Conservation (phyloP, 2,888 invertebrate genomes). For the Tubulanus polymorphus region DNA sequence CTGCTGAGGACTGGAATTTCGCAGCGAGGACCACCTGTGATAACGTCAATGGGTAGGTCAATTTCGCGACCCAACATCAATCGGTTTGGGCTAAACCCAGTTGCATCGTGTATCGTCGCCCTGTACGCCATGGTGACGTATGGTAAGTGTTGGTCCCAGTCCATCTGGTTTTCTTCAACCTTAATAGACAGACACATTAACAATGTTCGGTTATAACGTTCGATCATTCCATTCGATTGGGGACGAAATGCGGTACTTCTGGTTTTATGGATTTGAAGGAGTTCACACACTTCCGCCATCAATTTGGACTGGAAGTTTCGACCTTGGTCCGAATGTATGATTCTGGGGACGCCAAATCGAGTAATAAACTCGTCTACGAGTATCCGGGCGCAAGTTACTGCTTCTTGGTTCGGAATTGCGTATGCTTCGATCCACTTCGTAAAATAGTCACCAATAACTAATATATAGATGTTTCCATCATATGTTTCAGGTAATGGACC, state of each 20-base stretch:
- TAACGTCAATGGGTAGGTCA: slow-evolving; percentile 11
- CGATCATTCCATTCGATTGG: slow-evolving; percentile 26
- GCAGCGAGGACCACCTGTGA: no score
- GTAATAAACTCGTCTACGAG: no score
- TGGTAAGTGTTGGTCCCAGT: slow-evolving; percentile 20
- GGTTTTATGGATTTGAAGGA: slow-evolving; percentile 16
- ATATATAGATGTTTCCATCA: slow-evolving; percentile 19
- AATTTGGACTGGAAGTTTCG: slow-evolving; percentile 12
- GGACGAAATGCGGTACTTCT: slow-evolving; percentile 12
- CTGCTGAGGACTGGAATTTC: no score
- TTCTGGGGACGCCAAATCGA: slow-evolving; percentile 18
- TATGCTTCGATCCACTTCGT: no score
- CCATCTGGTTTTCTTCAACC: slow-evolving; percentile 9
- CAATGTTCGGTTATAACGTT: slow-evolving; percentile 29
- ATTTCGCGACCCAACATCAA: slow-evolving; percentile 9
- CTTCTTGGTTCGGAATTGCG: no score
- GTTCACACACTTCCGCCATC: slow-evolving; percentile 14
- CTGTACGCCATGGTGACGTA: no score
- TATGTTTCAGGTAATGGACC: no score
- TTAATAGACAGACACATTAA: slow-evolving; percentile 11
- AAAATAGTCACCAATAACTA: no score
- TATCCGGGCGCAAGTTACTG: no score
- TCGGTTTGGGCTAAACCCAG: slow-evolving; percentile 9
- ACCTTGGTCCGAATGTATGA: slow-evolving; percentile 23
- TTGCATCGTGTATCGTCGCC: no score